Conservation (phyloP, 2,888 invertebrate species). For the Tetranychus truncatus region DNA sequence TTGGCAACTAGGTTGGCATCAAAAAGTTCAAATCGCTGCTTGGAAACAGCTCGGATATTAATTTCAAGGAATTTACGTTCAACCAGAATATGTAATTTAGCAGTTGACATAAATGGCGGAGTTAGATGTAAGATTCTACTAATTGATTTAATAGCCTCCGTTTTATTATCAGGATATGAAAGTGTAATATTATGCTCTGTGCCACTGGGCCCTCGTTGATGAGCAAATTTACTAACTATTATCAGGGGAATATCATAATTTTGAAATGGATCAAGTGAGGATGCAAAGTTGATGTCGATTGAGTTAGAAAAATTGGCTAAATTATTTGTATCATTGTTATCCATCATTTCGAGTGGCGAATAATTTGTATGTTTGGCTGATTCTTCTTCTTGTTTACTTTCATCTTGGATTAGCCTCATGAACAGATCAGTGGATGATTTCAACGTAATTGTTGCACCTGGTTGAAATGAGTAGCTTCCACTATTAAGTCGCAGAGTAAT, state of each 20-base stretch:
- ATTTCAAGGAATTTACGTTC: conserved; percentile 26
- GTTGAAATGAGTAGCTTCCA: conserved; percentile 28
- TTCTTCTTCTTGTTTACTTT: neutral
- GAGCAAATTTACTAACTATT: conserved; percentile 53
- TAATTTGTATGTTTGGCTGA: neutral
- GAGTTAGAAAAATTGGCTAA: neutral
- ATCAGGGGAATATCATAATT: conserved; percentile 44
- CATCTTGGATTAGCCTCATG: neutral
- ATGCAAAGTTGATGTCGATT: neutral
- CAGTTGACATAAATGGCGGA: conserved; percentile 58
- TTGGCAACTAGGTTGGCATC: conserved; percentile 17
- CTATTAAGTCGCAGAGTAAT: conserved; percentile 28
- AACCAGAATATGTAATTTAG: conserved; percentile 52
- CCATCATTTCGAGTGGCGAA: neutral
- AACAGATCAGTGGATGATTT: conserved; percentile 7
- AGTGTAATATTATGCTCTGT: conserved; percentile 56
- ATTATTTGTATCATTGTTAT: neutral
- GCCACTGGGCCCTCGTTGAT: conserved; percentile 48
- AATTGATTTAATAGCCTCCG: neutral
- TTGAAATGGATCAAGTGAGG: conserved; percentile 44
- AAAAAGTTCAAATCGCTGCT: conserved; percentile 18
- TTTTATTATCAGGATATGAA: conserved; percentile 30
- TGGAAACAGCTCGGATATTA: conserved; percentile 20
- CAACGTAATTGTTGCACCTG: conserved; percentile 7
- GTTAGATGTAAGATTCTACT: conserved; percentile 44